These are phyloP conservation scores for Rotaria macrura DNA, from an alignment of 2,888 invertebrate species.

Conservation along the genomic window DNA sequence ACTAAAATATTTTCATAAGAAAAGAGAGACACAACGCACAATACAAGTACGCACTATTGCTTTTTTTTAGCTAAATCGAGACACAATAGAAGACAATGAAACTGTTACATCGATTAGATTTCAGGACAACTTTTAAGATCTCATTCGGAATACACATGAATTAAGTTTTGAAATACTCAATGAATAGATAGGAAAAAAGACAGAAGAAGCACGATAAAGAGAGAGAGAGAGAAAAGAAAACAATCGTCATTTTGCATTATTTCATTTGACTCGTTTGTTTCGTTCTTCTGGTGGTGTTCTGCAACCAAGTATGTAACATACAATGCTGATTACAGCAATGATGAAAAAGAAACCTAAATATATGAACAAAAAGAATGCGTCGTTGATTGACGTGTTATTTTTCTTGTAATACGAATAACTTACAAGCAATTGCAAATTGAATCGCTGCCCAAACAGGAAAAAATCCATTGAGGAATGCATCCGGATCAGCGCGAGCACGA, in stretches of 20 bases:
- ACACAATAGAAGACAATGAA: neutral
- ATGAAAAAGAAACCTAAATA: conserved; percentile 21
- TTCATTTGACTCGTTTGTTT: neutral
- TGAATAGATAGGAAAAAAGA: too few species aligned
- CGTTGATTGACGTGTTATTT: neutral
- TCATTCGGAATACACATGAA: neutral
- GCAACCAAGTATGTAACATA: conserved; percentile 28
- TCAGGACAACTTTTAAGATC: neutral
- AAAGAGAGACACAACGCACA: neutral
- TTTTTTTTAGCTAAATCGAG: neutral
- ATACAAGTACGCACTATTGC: neutral
- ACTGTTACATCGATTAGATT: neutral
- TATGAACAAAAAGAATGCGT: neutral
- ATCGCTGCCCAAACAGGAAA: conserved; percentile 31
- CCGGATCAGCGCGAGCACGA: conserved; percentile 20
- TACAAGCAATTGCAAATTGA: conserved; percentile 24
- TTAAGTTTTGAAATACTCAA: neutral
- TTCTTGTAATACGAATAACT: neutral
- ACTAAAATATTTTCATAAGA: neutral
- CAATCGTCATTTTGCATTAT: neutral
- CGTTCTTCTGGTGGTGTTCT: conserved; percentile 21
- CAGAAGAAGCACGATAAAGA: neutral
- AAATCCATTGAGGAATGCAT: conserved; percentile 21
- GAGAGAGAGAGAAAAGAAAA: neutral
- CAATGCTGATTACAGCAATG: conserved; percentile 20